These are phyloP conservation scores for Lutraria rhynchaena DNA, from an alignment of 1,140 invertebrate genomes.

Conservation along the genomic window DNA sequence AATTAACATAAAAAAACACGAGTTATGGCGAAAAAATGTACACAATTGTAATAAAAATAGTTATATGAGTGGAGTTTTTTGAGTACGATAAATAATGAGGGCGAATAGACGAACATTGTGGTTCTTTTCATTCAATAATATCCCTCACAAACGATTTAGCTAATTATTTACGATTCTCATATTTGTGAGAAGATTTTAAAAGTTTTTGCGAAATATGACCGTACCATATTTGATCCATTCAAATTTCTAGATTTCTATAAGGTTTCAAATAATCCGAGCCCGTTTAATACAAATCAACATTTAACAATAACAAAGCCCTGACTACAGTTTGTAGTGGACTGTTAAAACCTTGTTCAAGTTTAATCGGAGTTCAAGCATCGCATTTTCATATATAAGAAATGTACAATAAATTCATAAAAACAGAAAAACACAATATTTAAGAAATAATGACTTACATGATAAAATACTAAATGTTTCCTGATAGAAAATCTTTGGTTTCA, in stretches of 20 bases:
- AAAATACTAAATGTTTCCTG: constrained; percentile 21
- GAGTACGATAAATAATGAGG: constrained; percentile 42
- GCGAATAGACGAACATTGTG: too few relatives aligned
- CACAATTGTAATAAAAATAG: constrained; percentile 41
- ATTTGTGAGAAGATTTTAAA: constrained; percentile 31
- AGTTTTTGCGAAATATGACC: constrained; percentile 52
- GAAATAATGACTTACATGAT: constrained; percentile 20
- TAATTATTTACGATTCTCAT: constrained; percentile 53
- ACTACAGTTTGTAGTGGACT: too few relatives aligned
- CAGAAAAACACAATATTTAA: too few relatives aligned
- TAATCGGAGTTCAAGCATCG: too few relatives aligned
- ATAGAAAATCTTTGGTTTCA: constrained; percentile 40
- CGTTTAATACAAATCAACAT: too few relatives aligned
- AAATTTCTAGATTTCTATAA: background rate
- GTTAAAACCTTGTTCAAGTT: too few relatives aligned
- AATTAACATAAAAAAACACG: constrained; percentile 50
- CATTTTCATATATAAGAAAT: too few relatives aligned
- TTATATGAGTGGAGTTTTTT: constrained; percentile 35
- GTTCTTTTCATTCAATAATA: constrained; percentile 42
- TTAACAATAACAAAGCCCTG: too few relatives aligned
- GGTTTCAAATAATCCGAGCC: too few relatives aligned
- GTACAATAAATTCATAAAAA: too few relatives aligned
- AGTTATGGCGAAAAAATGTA: constrained; percentile 38
- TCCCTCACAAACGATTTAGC: constrained; percentile 19
- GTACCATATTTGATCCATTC: constrained; percentile 42